Evolutionary conservation across 2,797 vertebrate genomes (phyloP).

Genomic region (Chlorospingus flavigularis): DNA sequence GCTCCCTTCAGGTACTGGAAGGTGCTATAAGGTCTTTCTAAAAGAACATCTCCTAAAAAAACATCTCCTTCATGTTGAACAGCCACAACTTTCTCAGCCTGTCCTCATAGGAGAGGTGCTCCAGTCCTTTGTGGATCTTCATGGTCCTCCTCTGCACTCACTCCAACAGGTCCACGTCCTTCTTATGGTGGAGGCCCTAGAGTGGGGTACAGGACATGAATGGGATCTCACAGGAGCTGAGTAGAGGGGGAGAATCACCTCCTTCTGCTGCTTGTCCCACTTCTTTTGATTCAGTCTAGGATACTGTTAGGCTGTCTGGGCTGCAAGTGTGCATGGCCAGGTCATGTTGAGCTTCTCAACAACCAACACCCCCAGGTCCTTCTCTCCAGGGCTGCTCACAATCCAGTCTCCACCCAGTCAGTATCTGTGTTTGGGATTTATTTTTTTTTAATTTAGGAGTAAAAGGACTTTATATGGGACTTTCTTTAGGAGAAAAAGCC

Average conservation of each 20-base stretch:
- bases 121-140: not conserved
- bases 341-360: not conserved
- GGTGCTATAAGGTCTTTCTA: not conserved
- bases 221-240: not conserved
- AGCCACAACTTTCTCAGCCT: not conserved
- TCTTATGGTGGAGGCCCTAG: not conserved
- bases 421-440: not conserved
- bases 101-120: not conserved
- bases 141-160: not conserved
- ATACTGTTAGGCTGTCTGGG: not conserved
- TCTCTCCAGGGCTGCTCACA: not conserved
- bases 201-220: fast-evolving
- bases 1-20: not conserved
- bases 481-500: not conserved
- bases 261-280: too few species aligned
- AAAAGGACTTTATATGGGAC: not conserved
- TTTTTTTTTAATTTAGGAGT: not conserved
- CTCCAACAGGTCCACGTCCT: not conserved
- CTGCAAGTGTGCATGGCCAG: not conserved
- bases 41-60: too few species aligned
- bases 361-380: not conserved
- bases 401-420: not conserved
- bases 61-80: not conserved
- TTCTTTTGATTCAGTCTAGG: not conserved
- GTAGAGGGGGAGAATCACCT: not conserved